Evolutionary conservation across 2,888 invertebrate species (phyloP).

Genomic region (Stenurella melanura): DNA sequence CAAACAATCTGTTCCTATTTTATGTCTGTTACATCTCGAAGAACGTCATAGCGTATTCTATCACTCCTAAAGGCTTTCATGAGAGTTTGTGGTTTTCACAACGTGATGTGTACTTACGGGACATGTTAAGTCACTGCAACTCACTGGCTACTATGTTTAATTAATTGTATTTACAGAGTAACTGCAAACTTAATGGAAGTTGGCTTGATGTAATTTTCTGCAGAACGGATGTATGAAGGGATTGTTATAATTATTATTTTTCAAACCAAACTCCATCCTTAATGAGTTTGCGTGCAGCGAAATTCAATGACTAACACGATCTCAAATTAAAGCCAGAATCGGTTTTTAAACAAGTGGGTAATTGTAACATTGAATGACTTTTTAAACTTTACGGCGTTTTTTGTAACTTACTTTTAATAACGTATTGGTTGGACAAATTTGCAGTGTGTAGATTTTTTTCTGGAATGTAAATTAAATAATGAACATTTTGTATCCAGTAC

Average conservation of each 20-base stretch:
- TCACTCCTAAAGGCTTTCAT: conserved; percentile 15
- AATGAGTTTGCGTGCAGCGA: background rate
- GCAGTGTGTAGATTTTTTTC: too few species aligned
- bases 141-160: conserved; percentile 33
- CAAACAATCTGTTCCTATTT: background rate
- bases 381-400: background rate
- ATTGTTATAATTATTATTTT: background rate
- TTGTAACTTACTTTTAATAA: background rate
- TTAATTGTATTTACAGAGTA: conserved; percentile 27
- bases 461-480: too few species aligned
- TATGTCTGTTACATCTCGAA: background rate
- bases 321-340: background rate
- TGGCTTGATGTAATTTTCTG: background rate
- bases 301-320: background rate
- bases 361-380: background rate
- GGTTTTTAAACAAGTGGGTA: background rate
- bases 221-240: background rate
- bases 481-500: too few species aligned
- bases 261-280: background rate
- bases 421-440: background rate
- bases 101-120: conserved; percentile 28
- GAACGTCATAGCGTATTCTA: background rate
- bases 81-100: conserved; percentile 29
- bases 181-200: conserved; percentile 1
- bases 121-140: conserved; percentile 31